Conservation (phyloP, 2,113 vertebrate genomes). For the Trochalopteron elliotii region DNA sequence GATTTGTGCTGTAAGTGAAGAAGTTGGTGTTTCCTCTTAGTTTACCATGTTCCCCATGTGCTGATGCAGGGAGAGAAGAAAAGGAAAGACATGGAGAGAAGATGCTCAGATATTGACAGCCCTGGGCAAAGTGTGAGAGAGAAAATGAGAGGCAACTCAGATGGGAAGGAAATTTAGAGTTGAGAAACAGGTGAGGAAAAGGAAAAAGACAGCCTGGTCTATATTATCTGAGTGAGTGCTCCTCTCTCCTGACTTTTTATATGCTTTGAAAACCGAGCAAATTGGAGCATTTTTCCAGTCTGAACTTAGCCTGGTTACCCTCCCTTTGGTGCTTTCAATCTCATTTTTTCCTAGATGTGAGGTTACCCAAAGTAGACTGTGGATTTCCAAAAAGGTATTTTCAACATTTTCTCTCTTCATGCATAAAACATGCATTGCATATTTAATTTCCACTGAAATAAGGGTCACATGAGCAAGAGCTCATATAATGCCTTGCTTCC, state of each 20-base stretch:
- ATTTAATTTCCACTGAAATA: not conserved
- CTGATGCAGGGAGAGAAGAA: not conserved
- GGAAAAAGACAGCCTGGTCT: not conserved
- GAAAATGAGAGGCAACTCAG: not conserved
- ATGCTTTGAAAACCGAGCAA: not conserved
- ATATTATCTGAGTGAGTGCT: not conserved
- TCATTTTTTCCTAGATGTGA: not conserved
- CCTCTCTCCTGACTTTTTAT: not conserved
- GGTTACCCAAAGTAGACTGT: not conserved
- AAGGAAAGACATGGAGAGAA: not conserved
- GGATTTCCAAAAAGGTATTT: not conserved
- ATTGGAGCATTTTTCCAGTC: not conserved
- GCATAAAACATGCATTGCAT: not conserved
- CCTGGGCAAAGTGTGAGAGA: not conserved
- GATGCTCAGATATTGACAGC: not conserved
- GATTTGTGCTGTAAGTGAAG: not conserved
- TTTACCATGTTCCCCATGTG: not conserved
- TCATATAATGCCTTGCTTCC: not conserved
- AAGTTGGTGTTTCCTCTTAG: not conserved
- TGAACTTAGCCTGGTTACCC: not conserved
- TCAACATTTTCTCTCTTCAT: not conserved
- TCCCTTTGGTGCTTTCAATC: not conserved
- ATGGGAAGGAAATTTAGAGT: not conserved
- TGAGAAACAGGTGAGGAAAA: not conserved
- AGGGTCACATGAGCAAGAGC: not conserved